A percentile compares a stretch with the other conserved stretches of the same genome.
Conservation (phyloP, 2,113 vertebrate genomes). For the Equus przewalskii region DNA sequence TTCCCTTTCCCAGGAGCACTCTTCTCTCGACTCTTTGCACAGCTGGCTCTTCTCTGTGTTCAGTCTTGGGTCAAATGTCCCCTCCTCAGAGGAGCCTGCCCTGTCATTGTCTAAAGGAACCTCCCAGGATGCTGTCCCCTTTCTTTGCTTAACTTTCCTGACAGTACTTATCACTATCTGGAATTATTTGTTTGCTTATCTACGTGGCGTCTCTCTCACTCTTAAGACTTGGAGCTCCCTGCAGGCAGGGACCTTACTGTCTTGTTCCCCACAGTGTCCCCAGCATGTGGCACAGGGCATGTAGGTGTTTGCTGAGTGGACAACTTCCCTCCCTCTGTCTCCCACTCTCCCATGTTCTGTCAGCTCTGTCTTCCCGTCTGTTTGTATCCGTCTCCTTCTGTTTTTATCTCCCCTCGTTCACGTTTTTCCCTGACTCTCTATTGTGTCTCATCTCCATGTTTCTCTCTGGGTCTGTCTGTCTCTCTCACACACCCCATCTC, state of each 20-base stretch:
- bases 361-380: not conserved
- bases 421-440: not conserved
- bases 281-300: not conserved
- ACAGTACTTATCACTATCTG: not conserved
- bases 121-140: not conserved
- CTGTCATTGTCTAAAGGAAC: not conserved
- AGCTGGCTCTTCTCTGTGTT: not conserved
- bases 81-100: not conserved
- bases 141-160: not conserved
- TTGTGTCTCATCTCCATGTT: not conserved
- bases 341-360: not conserved
- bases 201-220: not conserved
- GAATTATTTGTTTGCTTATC: not conserved
- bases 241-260: not conserved
- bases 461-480: slow-evolving; percentile 1
- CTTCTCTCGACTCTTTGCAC: not conserved
- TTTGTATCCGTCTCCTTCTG: not conserved
- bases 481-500: not conserved
- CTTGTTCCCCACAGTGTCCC: not conserved
- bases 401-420: not conserved
- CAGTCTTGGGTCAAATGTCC: not conserved
- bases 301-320: not conserved
- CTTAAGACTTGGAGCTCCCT: not conserved
- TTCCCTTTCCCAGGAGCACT: not conserved
- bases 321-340: not conserved